Conservation (phyloP, 1,140 invertebrate genomes). For the Galleria mellonella region DNA sequence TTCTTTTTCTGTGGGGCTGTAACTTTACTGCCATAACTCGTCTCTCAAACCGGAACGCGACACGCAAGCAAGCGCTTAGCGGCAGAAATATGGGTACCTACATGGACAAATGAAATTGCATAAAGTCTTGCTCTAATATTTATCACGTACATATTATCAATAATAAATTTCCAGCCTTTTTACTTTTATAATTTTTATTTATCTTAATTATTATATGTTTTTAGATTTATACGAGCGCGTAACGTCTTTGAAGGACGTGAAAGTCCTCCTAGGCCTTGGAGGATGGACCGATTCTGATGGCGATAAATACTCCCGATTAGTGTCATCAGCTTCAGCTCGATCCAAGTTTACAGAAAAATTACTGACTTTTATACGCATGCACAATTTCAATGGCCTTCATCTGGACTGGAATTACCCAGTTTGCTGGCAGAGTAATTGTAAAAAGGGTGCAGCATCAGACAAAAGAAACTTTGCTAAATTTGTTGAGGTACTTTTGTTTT, state of each 20-base stretch:
- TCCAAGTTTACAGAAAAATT: conserved; percentile 81
- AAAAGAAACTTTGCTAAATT: conserved; percentile 85
- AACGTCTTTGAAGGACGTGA: conserved; percentile 77
- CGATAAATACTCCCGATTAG: conserved; percentile 87
- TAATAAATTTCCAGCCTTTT: no score
- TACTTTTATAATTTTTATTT: no score
- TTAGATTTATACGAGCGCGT: conserved; percentile 82
- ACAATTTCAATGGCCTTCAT: conserved; percentile 88
- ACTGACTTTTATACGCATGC: conserved; percentile 80
- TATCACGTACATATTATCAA: no score
- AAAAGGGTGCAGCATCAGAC: conserved; percentile 84
- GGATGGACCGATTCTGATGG: conserved; percentile 92
- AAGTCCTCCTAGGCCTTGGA: conserved; percentile 87
- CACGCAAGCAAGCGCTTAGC: no score
- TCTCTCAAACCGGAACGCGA: no score
- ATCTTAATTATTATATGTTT: conserved; percentile 6
- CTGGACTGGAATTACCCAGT: conserved; percentile 94
- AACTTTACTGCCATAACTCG: no score
- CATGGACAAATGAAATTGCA: no score
- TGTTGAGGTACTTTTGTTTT: conserved; percentile 72
- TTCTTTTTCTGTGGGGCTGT: no score
- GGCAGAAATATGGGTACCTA: no score
- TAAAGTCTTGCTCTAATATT: no score
- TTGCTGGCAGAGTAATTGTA: conserved; percentile 93
- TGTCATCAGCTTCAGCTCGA: conserved; percentile 78